Base-by-base conservation (phyloP, 2,888 invertebrate species). In the Cancer borealis region DNA sequence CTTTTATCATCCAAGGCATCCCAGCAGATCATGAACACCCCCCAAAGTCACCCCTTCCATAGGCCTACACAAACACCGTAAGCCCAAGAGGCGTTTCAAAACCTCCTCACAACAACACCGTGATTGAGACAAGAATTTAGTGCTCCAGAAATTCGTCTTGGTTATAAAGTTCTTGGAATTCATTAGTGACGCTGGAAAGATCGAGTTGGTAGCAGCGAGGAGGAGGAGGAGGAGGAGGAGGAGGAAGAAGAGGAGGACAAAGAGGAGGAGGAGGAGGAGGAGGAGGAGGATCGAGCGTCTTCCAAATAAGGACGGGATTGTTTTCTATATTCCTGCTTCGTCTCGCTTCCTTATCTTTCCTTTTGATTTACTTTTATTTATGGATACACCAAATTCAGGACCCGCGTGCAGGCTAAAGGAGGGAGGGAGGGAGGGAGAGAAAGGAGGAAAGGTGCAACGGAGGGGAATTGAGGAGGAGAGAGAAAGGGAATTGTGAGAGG, bases 121-220 rank as follows among this genome's bases (percentile, higher is more conserved):
- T n/a, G 66, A 54, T 54, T 54, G 54, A 54, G 54, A 66, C 66
- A 66, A 66, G n/a, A 66, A 66, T n/a, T 66, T 66, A n/a, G 66
- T n/a, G 66, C n/a, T n/a, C 66, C n/a, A 6, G n/a, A 66, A 66
- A 66, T 66, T 66, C 21, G 6, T 66, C 66, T n/a, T 66, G 66
- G 66, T n/a, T n/a, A n/a, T 66, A 66, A 66, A 66, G n/a, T 66
- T 66, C 66, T n/a, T n/a, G n/a, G 66, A 66, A 66, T 66, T 66
- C 66, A 66, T 88, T 66, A 66, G 66, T 46, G 88, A 88, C 39
- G 39, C 5, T 88, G 45, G 39, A 88, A 46, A 30, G 21, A 21
- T 88, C 47, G 79, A 47, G 79, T 92, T 54, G 92, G 92, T 66
- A 66, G 66, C 66, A 21, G 66, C 21, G 60, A 26, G 79, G 79